phyloP scores from a whole-genome alignment of 1,140 invertebrate genomes.

The Parapsyche elsis region DNA sequence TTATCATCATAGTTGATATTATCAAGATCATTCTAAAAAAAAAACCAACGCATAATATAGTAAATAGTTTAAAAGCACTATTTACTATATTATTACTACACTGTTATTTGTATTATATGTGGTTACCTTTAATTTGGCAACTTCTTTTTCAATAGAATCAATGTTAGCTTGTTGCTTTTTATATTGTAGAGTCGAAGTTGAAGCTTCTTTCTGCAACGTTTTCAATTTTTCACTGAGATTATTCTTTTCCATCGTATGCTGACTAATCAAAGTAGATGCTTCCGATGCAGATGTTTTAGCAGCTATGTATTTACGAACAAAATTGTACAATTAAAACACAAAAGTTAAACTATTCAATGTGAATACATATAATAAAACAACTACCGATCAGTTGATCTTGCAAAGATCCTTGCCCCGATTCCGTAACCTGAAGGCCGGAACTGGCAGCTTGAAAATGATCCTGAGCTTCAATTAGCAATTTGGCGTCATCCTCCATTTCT shows the following conservation, averaged over 20 bases:
- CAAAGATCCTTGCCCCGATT: slow-evolving; percentile 86
- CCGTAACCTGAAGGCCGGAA: slow-evolving; percentile 81
- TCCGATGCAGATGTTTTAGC: slow-evolving; percentile 80
- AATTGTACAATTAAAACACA: too few species aligned
- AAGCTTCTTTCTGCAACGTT: slow-evolving; percentile 76
- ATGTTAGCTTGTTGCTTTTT: slow-evolving; percentile 76
- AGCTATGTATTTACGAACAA: slow-evolving; percentile 62
- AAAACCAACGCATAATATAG: background rate
- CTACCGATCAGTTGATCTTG: slow-evolving; percentile 90
- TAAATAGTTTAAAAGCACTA: too few species aligned
- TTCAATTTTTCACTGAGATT: slow-evolving; percentile 77
- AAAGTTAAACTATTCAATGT: background rate
- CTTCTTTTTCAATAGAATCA: slow-evolving; percentile 72
- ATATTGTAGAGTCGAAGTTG: slow-evolving; percentile 78
- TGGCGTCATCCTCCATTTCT: slow-evolving; percentile 74
- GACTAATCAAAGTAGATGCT: slow-evolving; percentile 84
- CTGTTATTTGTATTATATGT: slow-evolving; percentile 16
- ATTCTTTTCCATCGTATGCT: slow-evolving; percentile 80
- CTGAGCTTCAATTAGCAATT: slow-evolving; percentile 79
- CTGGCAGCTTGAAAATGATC: slow-evolving; percentile 85
- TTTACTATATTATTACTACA: too few species aligned
- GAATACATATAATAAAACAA: too few species aligned
- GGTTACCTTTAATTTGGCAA: slow-evolving; percentile 59
- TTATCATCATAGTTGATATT: slow-evolving; percentile 77
- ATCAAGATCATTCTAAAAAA: slow-evolving; percentile 59